phyloP scores from a whole-genome alignment of 2,888 invertebrate species.

The Eubasilissa splendida region DNA sequence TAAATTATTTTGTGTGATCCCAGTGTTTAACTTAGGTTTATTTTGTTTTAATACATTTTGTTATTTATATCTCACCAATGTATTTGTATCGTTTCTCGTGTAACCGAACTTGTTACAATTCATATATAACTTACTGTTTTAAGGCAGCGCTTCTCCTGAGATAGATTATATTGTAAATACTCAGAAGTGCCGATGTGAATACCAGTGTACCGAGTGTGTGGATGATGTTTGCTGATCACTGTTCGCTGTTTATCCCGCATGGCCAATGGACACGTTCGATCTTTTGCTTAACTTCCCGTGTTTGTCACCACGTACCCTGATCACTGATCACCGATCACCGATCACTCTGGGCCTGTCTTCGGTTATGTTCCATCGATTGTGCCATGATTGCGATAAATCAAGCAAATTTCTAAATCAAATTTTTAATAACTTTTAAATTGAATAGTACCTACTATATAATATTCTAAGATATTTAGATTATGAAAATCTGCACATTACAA shows the following conservation, averaged over 20 bases:
- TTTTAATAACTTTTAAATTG: conserved; percentile 57
- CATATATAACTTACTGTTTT: not conserved
- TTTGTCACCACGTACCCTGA: conserved; percentile 53
- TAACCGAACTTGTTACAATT: not conserved
- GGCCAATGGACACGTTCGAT: conserved; percentile 49
- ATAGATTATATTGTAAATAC: conserved; percentile 34
- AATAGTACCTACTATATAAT: conserved; percentile 56
- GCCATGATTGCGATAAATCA: conserved; percentile 56
- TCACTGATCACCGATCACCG: not conserved
- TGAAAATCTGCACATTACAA: conserved; percentile 59
- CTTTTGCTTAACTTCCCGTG: conserved; percentile 53
- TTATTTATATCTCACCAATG: conserved; percentile 25
- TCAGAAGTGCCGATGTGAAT: not conserved
- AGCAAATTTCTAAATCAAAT: conserved; percentile 58
- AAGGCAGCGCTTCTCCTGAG: conserved; percentile 1
- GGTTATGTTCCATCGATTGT: conserved; percentile 52
- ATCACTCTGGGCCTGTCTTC: conserved; percentile 41
- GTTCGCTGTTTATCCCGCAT: conserved; percentile 54
- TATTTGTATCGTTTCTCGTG: not conserved
- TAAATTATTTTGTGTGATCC: conserved; percentile 46
- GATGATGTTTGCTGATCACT: conserved; percentile 22
- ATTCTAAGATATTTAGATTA: conserved; percentile 58
- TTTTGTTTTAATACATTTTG: conserved; percentile 35
- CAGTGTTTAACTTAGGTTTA: conserved; percentile 36
- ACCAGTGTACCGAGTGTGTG: not conserved